Base-by-base conservation (phyloP, 2,797 vertebrate species). In the Scarus forsteni region DNA sequence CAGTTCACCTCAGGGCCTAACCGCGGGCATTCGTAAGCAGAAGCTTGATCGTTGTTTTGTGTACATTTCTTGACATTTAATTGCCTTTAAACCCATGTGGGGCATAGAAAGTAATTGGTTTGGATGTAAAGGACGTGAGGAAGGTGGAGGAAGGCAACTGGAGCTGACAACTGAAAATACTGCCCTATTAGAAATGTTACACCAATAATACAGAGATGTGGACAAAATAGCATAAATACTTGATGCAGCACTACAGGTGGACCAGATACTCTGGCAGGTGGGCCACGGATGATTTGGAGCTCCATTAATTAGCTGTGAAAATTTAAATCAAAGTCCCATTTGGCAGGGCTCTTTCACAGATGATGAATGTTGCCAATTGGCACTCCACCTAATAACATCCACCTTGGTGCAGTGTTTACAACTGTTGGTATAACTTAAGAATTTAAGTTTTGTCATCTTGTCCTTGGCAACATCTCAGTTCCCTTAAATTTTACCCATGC, bases 21-120 rank as follows among this genome's bases (percentile, higher is more conserved):
- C n/a, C n/a, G n/a, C n/a, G n/a, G 71, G 40, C 7, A 6, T 77
- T 84, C 70, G 88, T 83, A 79, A 85, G 67, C 34, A 66, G 76
- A 71, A 73, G 68, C 36, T 59, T 81, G 64, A 82, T 80, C 73
- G 66, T 81, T 73, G 66, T 77, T 83, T 84, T 86, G 72, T 83
- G 81, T 83, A 75, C 66, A 71, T 84, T 81, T 74, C 52, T 80
- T 80, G 68, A 81, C 40, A 18, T 86, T 85, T 88, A 88, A 83
- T 88, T 85, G 79, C 81, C 59, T 88, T 80, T 71, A 84, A 84
- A 84, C 60, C 82, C 80, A 35, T 49, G 72, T 70, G 81, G 83
- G 64, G 56, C 56, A 34, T 44, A 27, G 35, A 52, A 75, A 78
- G 78, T 88, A 89, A 90, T 82, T 84, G 68, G 82, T 75, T 86